phyloP scores from a whole-genome alignment of 2,888 invertebrate genomes.

The Tetranychus truncatus region DNA sequence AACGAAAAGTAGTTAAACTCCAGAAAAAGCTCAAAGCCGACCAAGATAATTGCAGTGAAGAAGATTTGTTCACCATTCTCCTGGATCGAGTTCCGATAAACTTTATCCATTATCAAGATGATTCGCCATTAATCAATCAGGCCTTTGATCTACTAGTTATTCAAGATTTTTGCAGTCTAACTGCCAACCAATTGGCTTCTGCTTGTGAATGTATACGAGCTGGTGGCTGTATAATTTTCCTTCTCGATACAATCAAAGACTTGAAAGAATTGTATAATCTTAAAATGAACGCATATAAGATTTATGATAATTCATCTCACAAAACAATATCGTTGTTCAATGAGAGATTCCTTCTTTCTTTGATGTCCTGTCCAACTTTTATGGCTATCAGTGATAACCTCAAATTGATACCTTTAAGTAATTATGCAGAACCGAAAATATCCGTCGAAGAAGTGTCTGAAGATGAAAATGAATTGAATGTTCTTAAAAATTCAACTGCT shows the following conservation, averaged over 20 bases:
- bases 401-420: slow-evolving; percentile 72
- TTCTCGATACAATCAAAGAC: slow-evolving; percentile 65
- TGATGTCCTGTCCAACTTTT: slow-evolving; percentile 68
- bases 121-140: background rate
- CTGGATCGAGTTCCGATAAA: background rate
- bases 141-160: slow-evolving; percentile 45
- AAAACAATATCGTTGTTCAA: slow-evolving; percentile 83
- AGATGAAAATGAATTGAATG: slow-evolving; percentile 15
- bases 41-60: background rate
- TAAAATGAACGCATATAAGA: slow-evolving; percentile 93
- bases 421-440: slow-evolving; percentile 65
- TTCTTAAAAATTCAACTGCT: slow-evolving; percentile 56
- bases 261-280: slow-evolving; percentile 83
- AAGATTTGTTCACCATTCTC: background rate
- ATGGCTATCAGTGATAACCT: slow-evolving; percentile 72
- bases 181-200: slow-evolving; percentile 84
- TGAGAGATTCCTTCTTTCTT: slow-evolving; percentile 70
- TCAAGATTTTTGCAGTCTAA: slow-evolving; percentile 87
- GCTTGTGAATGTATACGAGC: slow-evolving; percentile 97
- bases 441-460: slow-evolving; percentile 41
- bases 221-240: slow-evolving; percentile 64
- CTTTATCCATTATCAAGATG: background rate
- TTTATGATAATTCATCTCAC: slow-evolving; percentile 84
- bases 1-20: background rate
- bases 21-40: background rate